Evolutionary conservation across 2,888 invertebrate species (phyloP).

Genomic region (Crocallis elinguaria): DNA sequence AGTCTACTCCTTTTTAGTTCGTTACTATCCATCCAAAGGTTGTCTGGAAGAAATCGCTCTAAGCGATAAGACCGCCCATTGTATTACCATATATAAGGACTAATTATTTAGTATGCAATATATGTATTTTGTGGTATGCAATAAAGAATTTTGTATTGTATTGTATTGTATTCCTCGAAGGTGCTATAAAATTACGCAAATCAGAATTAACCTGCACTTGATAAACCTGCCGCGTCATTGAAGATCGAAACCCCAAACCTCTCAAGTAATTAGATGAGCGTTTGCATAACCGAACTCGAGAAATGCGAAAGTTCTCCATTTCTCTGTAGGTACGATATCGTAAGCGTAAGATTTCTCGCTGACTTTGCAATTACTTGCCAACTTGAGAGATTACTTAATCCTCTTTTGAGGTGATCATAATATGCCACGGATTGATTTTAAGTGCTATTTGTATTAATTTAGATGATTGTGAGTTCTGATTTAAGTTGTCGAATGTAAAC

Average conservation of each 20-base stretch:
- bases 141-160: no score
- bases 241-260: conserved; percentile 28
- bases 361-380: conserved; percentile 58
- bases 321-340: conserved; percentile 53
- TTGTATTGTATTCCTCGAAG: not conserved
- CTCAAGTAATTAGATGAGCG: conserved; percentile 58
- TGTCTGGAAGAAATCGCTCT: no score
- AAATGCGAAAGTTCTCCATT: conserved; percentile 71
- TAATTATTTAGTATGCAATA: no score
- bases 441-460: conserved; percentile 12
- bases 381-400: conserved; percentile 39
- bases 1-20: no score
- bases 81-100: no score
- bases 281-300: conserved; percentile 54
- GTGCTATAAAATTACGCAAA: not conserved
- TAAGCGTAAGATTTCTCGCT: conserved; percentile 60
- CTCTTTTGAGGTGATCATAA: conserved; percentile 27
- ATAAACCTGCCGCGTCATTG: conserved; percentile 23
- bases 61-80: no score
- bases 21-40: no score
- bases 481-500: conserved; percentile 5
- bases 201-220: not conserved
- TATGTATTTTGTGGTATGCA: no score
- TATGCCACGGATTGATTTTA: conserved; percentile 16
- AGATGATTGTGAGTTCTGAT: conserved; percentile 7